Percentiles rank a stretch among this genome's conserved stretches.
Conservation (phyloP, 2,797 vertebrate species). For the Atherinosoma microstoma region DNA sequence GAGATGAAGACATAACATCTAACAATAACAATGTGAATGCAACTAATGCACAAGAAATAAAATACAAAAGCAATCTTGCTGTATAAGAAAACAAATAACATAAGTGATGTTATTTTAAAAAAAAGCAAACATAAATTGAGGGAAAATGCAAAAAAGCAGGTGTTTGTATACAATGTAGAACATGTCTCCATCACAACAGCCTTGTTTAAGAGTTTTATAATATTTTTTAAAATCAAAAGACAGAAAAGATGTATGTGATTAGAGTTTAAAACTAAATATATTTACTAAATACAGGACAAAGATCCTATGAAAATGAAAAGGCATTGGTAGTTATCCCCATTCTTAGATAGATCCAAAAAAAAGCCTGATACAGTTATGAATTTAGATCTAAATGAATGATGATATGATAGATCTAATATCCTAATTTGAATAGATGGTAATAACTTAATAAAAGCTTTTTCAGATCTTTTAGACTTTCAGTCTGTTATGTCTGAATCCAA, state of each 20-base stretch:
- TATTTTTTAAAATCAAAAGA: no score
- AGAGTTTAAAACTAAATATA: neutral
- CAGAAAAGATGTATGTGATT: no score
- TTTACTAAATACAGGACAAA: neutral
- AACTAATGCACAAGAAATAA: neutral
- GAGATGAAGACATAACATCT: neutral
- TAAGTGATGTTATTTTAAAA: neutral
- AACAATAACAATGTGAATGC: neutral
- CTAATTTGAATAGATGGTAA: constrained; percentile 4
- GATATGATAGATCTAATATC: neutral
- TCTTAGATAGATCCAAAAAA: neutral
- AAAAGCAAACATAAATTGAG: neutral
- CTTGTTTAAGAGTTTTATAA: no score
- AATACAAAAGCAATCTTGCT: neutral
- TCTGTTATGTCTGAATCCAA: neutral
- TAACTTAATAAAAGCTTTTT: neutral
- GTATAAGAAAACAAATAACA: neutral
- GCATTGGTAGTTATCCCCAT: neutral
- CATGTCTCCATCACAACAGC: no score
- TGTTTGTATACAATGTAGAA: no score
- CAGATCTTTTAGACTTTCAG: neutral
- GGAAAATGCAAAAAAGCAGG: neutral
- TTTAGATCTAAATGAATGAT: constrained; percentile 2
- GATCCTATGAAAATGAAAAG: neutral
- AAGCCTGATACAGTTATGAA: neutral